Percentiles rank a stretch among this genome's conserved stretches.
phyloP scores from a whole-genome alignment of 2,113 vertebrate species.

The Microcebus lehilahytsara region DNA sequence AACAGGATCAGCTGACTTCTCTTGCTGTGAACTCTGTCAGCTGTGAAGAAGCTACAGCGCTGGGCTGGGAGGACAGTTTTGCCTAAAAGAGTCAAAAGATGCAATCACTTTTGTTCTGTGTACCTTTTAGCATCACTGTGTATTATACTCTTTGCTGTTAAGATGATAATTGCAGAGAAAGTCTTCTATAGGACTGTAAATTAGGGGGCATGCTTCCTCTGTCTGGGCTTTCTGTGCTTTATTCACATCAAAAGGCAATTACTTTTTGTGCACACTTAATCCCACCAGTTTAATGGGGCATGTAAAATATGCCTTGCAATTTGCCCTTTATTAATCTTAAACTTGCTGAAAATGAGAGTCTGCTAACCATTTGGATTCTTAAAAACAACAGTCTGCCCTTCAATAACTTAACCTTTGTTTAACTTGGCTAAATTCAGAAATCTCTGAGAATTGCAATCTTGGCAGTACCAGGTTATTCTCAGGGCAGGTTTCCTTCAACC shows the following conservation, averaged over 20 bases:
- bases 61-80: conserved; percentile 3
- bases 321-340: conserved; percentile 77
- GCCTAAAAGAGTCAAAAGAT: conserved; percentile 37
- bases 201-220: conserved; percentile 63
- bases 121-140: conserved; percentile 63
- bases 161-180: conserved; percentile 76
- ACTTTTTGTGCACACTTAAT: conserved; percentile 79
- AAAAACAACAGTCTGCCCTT: conserved; percentile 32
- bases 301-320: conserved; percentile 78
- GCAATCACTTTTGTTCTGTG: conserved; percentile 64
- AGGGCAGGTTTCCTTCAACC: neutral
- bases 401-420: conserved; percentile 57
- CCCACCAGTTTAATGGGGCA: conserved; percentile 72
- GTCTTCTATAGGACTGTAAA: conserved; percentile 62
- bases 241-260: conserved; percentile 80
- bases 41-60: neutral
- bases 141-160: conserved; percentile 68
- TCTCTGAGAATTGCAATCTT: neutral
- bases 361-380: conserved; percentile 64
- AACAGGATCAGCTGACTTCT: neutral
- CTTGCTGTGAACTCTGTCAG: neutral
- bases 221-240: conserved; percentile 72
- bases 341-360: conserved; percentile 45
- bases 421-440: neutral
- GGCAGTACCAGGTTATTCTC: neutral